Evolutionary conservation across 2,888 invertebrate genomes (phyloP), one percentile per base, ranked within the genome.

Genomic region (Rambutsinella grinnellia): DNA sequence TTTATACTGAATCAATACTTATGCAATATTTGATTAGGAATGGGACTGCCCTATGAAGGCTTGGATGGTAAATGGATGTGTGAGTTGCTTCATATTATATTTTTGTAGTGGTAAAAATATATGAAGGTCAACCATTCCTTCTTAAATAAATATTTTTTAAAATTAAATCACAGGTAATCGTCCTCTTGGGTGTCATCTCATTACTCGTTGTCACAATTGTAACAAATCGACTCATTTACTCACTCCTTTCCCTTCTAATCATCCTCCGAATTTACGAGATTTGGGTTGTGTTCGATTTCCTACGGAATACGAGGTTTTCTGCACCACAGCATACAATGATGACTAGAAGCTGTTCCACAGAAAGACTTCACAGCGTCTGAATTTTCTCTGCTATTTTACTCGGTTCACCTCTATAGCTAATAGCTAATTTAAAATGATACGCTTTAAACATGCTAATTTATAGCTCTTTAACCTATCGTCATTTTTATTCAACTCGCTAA

Each of bases 211-310:
- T 83, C 27, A 78, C 81, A 19, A 78, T 79, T 51, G 77, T 81
- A n/a, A 79, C 81, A 0, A 71, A 72, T 17, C 74, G 78, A 57
- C 57, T 76, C 21, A 61, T 54, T 51, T 81, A 81, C 75, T 27
- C 69, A 21, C 46, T 81, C 60, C 57, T 75, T 36, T 79, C 80
- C 66, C 46, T 80, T 44, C 47, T 79, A 15, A 57, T 82, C 23
- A 26, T 80, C 46, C 74, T 83, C 62, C 67, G 82, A 44, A 65
- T 81, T 27, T 83, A 83, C 67, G 83, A 83, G 66, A 81, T 81
- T 36, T 83, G 81, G 82, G 79, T 83, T 23, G 81, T 83, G 36
- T 81, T 82, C 60, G 81, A 82, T 58, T 83, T 80, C 56, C 68
- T 83, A 54, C 66, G 78, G 54, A 63, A 74, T 46, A 79, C 83